Base-by-base conservation (phyloP, 2,113 vertebrate species). In the Heloderma charlesbogerti region DNA sequence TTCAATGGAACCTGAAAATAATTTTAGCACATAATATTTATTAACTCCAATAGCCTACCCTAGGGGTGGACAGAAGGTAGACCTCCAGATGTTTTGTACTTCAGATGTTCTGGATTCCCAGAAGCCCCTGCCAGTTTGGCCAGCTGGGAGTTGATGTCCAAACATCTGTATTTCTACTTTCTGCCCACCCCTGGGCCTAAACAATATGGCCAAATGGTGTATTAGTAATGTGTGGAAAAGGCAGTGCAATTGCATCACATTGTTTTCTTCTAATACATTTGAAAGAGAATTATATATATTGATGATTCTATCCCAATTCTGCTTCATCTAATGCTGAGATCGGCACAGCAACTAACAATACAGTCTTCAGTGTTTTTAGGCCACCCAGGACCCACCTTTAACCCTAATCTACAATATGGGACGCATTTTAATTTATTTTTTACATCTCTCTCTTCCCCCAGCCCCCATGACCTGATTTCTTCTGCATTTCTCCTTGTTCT, bases 191-290 rank as follows among this genome's bases (percentile, higher is more conserved):
- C 60, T 63, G 12, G n/a, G 60, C 16, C 16, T 63, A 63, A 4
- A 16, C 27, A 71, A 48, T 15, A 85, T 69, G 29, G 63, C 29
- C 27, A 45, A 2, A 7, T 27, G 13, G 31, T 29, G 27, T 27
- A 67, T 71, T 66, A 85, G 20, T 27, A 78, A 18, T 34, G 43
- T 69, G 45, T 9, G 22, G 84, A 16, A 63, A 63, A 63, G 60
- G 20, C 60, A 86, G 10, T 86, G 29, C 6, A 72, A n/a, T 45
- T 12, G 13, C n/a, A 54, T 88, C 66, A 37, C 9, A 79, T 40
- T 27, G 45, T 86, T 60, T 92, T 92, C 54, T 48, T 69, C 15
- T 85, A 89, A 85, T 63, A n/a, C 48, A 6, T 83, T 80, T 29
- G 37, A 93, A 69, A 51, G 84, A 43, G 18, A 82, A 0, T 72